These are phyloP conservation scores for Tiaroga cobitis DNA, from an alignment of 2,797 vertebrate genomes.

Conservation along the genomic window DNA sequence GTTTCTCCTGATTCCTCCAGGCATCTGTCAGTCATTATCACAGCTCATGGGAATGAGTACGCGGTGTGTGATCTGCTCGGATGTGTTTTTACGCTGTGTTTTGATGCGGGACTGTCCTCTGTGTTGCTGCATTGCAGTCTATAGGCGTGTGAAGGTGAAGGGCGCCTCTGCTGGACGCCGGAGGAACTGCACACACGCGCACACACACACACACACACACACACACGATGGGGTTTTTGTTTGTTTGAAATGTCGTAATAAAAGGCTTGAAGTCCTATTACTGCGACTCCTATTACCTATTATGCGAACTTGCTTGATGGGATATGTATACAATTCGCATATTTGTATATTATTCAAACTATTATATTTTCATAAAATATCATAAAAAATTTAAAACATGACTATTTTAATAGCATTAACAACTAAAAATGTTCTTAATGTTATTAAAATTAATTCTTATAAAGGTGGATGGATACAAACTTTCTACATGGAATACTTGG, in stretches of 20 bases:
- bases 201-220: background rate
- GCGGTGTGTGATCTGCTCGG: background rate
- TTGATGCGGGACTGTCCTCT: constrained; percentile 38
- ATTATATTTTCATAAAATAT: too few species aligned
- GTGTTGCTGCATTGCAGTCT: constrained; percentile 81
- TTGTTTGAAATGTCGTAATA: background rate
- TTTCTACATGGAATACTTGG: too few species aligned
- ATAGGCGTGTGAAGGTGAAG: constrained; percentile 40
- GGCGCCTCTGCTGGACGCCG: constrained; percentile 41
- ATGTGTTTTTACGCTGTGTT: background rate
- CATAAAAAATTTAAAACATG: too few species aligned
- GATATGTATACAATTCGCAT: too few species aligned
- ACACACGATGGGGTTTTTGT: constrained; percentile 25
- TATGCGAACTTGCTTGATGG: background rate
- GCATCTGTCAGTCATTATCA: constrained; percentile 64
- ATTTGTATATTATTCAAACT: too few species aligned
- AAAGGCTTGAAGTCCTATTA: background rate
- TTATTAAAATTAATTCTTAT: too few species aligned
- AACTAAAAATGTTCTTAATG: too few species aligned
- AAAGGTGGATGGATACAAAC: too few species aligned
- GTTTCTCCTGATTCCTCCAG: background rate
- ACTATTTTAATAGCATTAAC: too few species aligned
- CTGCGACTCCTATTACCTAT: background rate
- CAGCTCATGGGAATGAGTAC: fast-evolving
- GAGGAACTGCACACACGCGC: constrained; percentile 48